Evolutionary conservation across 2,113 vertebrate genomes (phyloP).

Genomic region (Alethe diademata): DNA sequence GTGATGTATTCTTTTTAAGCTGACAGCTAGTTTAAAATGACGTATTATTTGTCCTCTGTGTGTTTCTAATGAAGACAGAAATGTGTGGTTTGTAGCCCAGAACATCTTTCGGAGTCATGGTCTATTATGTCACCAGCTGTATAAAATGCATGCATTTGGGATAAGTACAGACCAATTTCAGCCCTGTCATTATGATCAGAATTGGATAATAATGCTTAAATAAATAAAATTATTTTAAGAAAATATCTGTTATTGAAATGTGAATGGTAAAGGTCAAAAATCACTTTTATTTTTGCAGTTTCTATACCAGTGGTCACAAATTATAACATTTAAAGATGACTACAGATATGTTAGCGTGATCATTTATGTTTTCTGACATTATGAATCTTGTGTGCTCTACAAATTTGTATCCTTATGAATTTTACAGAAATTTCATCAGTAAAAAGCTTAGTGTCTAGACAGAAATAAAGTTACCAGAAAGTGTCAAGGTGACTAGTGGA

Average conservation of each 20-base stretch:
- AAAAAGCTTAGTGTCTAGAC: background rate
- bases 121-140: background rate
- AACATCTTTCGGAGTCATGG: background rate
- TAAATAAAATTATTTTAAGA: background rate
- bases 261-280: background rate
- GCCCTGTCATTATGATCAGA: background rate
- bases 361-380: background rate
- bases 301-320: background rate
- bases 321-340: background rate
- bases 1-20: background rate
- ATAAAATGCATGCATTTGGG: background rate
- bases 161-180: background rate
- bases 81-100: background rate
- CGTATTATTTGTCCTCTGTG: background rate
- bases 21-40: background rate
- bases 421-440: background rate
- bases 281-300: background rate
- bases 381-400: background rate
- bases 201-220: background rate
- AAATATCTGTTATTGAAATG: background rate
- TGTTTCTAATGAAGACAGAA: background rate
- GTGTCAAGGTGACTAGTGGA: background rate
- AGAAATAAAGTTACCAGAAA: background rate
- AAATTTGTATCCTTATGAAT: background rate
- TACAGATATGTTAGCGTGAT: background rate